These are phyloP conservation scores for Xenus cinereus DNA, from an alignment of 2,113 vertebrate species.

Conservation along the genomic window DNA sequence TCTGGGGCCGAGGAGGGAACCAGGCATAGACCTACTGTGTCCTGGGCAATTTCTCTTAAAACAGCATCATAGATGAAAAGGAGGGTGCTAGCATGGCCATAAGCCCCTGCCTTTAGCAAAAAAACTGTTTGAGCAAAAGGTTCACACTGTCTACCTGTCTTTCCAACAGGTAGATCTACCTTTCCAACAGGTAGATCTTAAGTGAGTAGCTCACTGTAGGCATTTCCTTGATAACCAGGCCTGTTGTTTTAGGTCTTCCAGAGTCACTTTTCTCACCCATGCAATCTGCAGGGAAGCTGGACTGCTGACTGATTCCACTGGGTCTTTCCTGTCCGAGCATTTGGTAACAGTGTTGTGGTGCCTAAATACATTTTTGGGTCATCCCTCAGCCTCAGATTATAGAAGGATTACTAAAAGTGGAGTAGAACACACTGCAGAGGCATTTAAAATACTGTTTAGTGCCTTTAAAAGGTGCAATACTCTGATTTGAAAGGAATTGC, in stretches of 20 bases:
- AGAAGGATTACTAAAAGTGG: neutral
- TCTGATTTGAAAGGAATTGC: neutral
- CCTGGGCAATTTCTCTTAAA: neutral
- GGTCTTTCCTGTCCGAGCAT: neutral
- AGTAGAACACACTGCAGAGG: neutral
- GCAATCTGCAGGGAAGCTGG: neutral
- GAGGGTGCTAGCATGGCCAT: neutral
- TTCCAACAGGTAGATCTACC: neutral
- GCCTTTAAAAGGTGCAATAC: neutral
- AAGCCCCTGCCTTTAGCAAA: neutral
- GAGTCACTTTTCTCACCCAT: neutral
- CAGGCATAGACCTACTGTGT: neutral
- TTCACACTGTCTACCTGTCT: neutral
- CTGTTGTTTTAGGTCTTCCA: neutral
- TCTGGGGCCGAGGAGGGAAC: neutral
- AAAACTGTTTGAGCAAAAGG: neutral
- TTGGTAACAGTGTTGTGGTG: neutral
- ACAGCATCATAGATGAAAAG: neutral
- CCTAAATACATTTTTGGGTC: neutral
- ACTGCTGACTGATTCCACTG: neutral
- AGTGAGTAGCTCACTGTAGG: neutral
- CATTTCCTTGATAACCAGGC: neutral
- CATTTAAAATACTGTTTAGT: neutral
- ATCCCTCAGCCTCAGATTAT: neutral
- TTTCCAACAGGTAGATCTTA: neutral